Evolutionary conservation across 64 coral and sea anemone species (phyloP).

Genomic region (Stichodactyla mertensii): DNA sequence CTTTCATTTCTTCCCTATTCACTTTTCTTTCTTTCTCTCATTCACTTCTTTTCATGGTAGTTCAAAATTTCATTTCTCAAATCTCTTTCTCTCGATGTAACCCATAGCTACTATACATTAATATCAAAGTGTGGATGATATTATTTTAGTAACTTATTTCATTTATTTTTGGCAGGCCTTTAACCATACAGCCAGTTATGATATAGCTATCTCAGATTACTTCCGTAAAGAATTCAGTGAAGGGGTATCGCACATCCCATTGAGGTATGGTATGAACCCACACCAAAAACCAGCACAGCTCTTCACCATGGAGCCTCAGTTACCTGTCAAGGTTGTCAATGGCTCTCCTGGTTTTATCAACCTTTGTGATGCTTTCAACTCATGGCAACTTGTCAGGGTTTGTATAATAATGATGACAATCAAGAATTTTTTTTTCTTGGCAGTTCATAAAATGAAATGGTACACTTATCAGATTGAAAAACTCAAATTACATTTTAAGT

Average conservation of each 20-base stretch:
- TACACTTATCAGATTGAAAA: background rate
- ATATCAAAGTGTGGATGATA: too few relatives aligned
- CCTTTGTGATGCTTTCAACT: slow-evolving; percentile 97
- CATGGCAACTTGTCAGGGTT: slow-evolving; percentile 91
- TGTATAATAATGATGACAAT: background rate
- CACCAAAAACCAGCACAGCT: slow-evolving; percentile 94
- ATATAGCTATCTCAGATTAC: slow-evolving; percentile 94
- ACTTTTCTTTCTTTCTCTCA: too few relatives aligned
- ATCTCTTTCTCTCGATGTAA: too few relatives aligned
- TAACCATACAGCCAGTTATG: slow-evolving; percentile 88
- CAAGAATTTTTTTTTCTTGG: too few relatives aligned
- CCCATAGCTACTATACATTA: too few relatives aligned
- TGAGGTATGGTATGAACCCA: slow-evolving; percentile 96
- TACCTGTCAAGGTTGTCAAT: slow-evolving; percentile 90
- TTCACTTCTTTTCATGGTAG: too few relatives aligned
- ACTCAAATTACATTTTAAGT: background rate
- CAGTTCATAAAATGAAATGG: too few relatives aligned
- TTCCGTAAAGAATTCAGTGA: slow-evolving; percentile 89
- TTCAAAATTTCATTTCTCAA: too few relatives aligned
- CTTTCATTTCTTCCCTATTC: too few relatives aligned
- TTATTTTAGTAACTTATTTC: background rate
- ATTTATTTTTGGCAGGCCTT: slow-evolving; percentile 54
- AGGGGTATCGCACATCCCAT: slow-evolving; percentile 77
- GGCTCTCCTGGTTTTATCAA: slow-evolving; percentile 96
- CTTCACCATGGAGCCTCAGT: slow-evolving; percentile 67